A percentile compares a stretch with the other conserved stretches of the same genome.
Conservation (phyloP, 2,113 vertebrate genomes). For the Hemibates koningsi region DNA sequence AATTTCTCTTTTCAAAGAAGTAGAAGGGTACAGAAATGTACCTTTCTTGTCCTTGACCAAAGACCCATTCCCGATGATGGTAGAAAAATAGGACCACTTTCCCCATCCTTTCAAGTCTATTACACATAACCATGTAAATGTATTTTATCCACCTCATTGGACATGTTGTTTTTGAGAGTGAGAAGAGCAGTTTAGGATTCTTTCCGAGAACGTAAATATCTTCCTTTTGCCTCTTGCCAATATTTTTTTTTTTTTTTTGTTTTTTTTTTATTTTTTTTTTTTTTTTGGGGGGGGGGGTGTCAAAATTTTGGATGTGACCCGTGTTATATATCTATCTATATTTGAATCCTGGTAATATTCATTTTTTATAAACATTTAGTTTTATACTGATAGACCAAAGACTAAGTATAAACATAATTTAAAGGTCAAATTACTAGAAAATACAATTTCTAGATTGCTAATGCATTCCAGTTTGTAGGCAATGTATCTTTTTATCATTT, state of each 20-base stretch:
- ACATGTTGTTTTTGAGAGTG: neutral
- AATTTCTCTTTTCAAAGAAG: neutral
- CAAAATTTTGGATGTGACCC: neutral
- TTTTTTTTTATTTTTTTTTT: neutral
- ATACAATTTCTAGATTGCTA: neutral
- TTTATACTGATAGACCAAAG: neutral
- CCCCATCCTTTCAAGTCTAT: neutral
- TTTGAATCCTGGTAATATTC: neutral
- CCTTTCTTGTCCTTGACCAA: neutral
- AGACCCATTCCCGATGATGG: neutral
- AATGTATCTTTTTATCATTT: neutral
- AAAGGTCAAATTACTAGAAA: neutral
- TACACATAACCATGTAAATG: neutral
- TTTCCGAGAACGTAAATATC: neutral
- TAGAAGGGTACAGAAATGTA: neutral
- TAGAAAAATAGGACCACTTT: neutral
- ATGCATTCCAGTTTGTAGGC: neutral
- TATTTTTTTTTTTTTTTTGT: no score
- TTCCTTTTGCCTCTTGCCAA: neutral
- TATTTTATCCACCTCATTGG: neutral
- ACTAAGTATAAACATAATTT: neutral
- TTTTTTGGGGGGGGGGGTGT: accelerated
- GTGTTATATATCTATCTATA: neutral
- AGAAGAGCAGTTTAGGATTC: neutral
- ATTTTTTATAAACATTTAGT: neutral